A percentile compares a stretch with the other conserved stretches of the same genome.
Evolutionary conservation across 2,797 vertebrate genomes (phyloP).

Genomic region (Dendrocincla fuliginosa): DNA sequence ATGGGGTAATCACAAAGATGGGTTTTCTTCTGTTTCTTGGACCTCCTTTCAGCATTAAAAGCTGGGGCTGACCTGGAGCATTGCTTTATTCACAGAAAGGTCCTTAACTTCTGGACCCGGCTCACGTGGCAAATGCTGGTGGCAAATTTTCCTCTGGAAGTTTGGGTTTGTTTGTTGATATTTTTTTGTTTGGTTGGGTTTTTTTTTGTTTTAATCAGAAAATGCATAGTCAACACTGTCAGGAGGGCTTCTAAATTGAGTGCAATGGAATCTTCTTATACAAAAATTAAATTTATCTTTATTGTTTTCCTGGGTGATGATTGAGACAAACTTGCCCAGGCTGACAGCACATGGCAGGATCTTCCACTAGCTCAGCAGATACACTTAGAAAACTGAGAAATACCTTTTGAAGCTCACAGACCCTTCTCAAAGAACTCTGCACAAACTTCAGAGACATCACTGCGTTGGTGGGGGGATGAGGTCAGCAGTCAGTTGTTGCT

Average conservation of each 20-base stretch:
- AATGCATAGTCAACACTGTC: rapidly evolving
- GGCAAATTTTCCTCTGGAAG: not conserved
- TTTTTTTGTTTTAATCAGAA: not conserved
- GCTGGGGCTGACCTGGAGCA: not conserved
- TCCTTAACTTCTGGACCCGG: not conserved
- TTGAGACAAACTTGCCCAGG: not conserved
- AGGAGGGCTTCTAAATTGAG: rapidly evolving
- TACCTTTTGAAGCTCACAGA: not conserved
- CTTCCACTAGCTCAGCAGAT: not conserved
- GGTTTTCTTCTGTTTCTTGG: not conserved
- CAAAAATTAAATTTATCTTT: rapidly evolving
- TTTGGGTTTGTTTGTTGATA: not conserved
- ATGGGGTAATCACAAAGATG: not conserved
- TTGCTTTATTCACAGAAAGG: not conserved
- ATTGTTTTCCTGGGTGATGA: not conserved
- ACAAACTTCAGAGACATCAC: not conserved
- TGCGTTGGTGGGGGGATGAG: not conserved
- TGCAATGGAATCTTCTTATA: rapidly evolving
- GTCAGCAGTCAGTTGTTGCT: too few relatives aligned
- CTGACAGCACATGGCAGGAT: not conserved
- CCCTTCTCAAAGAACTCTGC: rapidly evolving
- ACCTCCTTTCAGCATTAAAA: not conserved
- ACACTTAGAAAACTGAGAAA: not conserved
- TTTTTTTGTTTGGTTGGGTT: too few relatives aligned
- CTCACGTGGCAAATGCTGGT: not conserved